A percentile compares a stretch with the other conserved stretches of the same genome.
Conservation (phyloP, 1,140 invertebrate genomes). For the Zeugodacus cucurbitae region DNA sequence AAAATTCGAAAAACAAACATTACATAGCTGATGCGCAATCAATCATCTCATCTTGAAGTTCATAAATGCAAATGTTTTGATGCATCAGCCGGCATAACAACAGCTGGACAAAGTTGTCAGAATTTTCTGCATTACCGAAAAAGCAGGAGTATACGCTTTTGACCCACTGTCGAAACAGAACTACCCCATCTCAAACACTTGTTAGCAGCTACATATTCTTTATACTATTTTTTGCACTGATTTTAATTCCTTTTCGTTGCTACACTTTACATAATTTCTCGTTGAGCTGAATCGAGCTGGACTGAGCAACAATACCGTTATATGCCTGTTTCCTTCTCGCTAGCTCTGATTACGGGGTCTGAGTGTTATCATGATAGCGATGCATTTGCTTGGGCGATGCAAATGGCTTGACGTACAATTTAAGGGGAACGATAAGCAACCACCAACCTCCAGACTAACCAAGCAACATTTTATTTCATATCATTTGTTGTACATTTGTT, state of each 20-base stretch:
- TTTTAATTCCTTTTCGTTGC: slow-evolving; percentile 56
- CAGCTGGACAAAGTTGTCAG: too few relatives aligned
- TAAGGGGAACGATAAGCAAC: background rate
- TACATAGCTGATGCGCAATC: too few relatives aligned
- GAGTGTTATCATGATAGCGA: background rate
- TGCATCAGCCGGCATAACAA: too few relatives aligned
- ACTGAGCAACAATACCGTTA: background rate
- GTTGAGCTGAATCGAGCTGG: background rate
- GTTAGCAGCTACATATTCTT: slow-evolving; percentile 45
- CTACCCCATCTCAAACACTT: background rate
- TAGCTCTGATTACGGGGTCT: background rate
- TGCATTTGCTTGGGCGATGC: slow-evolving; percentile 46
- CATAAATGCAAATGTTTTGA: too few relatives aligned
- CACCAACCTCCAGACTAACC: slow-evolving; percentile 21
- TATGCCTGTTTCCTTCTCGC: background rate
- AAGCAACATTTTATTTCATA: slow-evolving; percentile 54
- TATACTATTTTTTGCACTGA: background rate
- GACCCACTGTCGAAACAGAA: too few relatives aligned
- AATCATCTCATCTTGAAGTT: too few relatives aligned
- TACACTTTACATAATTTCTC: slow-evolving; percentile 50
- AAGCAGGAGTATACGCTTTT: too few relatives aligned
- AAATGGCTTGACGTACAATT: background rate
- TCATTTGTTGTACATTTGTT: slow-evolving; percentile 51
- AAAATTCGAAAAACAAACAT: too few relatives aligned
- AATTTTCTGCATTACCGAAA: too few relatives aligned